phyloP scores from a whole-genome alignment of 2,888 invertebrate species.

The Aradus depressus region DNA sequence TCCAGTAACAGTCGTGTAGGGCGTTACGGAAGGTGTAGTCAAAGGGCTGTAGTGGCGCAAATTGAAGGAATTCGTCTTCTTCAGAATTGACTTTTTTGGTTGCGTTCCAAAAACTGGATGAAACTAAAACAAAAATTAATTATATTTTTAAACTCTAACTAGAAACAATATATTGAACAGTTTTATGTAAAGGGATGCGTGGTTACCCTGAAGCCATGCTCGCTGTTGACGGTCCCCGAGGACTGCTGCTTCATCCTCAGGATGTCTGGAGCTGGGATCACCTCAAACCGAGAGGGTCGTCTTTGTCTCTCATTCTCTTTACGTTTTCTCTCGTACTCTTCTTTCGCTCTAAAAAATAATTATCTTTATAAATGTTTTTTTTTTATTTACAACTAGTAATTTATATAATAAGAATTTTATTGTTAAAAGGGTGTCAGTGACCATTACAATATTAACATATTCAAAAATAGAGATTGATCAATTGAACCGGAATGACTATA shows the following conservation, averaged over 20 bases:
- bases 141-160: background rate
- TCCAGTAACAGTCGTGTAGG: constrained; percentile 78
- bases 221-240: constrained; percentile 22
- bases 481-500: too few species aligned
- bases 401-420: too few species aligned
- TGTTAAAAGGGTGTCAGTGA: too few species aligned
- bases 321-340: constrained; percentile 42
- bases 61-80: constrained; percentile 86
- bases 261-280: constrained; percentile 73
- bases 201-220: constrained; percentile 17
- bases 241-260: constrained; percentile 43
- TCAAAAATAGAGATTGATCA: too few species aligned
- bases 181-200: background rate
- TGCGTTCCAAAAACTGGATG: constrained; percentile 39
- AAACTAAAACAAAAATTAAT: constrained; percentile 26
- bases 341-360: constrained; percentile 36
- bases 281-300: constrained; percentile 61
- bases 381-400: too few species aligned
- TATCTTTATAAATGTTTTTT: too few species aligned
- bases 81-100: constrained; percentile 79
- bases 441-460: too few species aligned
- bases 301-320: constrained; percentile 47
- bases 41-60: constrained; percentile 49
- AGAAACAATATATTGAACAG: background rate
- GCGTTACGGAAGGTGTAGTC: constrained; percentile 40